Base-by-base conservation (phyloP, 2,888 invertebrate species). In the Epsilonema sp. region DNA sequence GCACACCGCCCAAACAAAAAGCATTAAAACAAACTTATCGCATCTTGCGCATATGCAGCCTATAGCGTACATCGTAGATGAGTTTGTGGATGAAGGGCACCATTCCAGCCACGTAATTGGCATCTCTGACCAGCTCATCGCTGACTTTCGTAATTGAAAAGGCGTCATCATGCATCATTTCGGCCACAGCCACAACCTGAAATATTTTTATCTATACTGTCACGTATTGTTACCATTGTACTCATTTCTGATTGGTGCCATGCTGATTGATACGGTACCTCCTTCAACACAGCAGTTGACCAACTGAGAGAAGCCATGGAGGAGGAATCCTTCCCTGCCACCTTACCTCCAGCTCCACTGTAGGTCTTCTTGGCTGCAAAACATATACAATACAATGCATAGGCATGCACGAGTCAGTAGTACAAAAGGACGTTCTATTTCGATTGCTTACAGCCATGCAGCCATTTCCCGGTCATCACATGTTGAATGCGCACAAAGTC, bases 111-210 rank as follows among this genome's bases (percentile, higher is more conserved):
- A 65, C 62, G 52, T 56, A 62, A 56, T 64, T 60, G 53, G 63
- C 63, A 48, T 60, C 63, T 8, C 55, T 50, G 26, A 59, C 57
- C 5, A 59, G 50, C 8, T 57, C 55, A n/a, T 56, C 55, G 45
- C 58, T 58, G 19, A 66, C 65, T 16, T 52, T 49, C 48, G 66
- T 65, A 36, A 66, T 48, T 1, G 64, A 64, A 55, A 65, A 66
- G 19, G 65, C 66, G 52, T 66, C 66, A 49, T 66, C 64, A 50
- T 66, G 66, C 53, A 61, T 60, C 55, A 62, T 66, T 53, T 65
- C 64, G 13, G 56, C 53, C 11, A 59, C 56, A 2, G 59, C 57
- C 16, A 52, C 54, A 20, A 66, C 55, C 63, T 66, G 52, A n/a
- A 13, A 52, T 49, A 13, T 8, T 16, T 31, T 31, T 16, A n/a